phyloP scores from a whole-genome alignment of 2,797 vertebrate genomes.

The Phylloscopus collybita region DNA sequence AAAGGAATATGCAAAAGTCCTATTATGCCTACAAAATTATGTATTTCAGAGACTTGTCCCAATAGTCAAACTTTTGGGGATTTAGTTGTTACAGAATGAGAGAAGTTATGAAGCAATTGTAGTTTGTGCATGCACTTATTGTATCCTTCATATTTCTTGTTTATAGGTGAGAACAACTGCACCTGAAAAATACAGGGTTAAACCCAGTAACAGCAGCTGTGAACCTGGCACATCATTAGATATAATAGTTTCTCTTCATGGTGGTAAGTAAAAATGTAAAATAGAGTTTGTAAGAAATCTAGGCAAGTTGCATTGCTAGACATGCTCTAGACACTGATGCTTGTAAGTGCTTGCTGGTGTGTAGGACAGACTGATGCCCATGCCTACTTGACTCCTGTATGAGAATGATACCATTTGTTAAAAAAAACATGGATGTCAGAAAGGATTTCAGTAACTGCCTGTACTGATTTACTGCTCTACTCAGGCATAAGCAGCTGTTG shows the following conservation, averaged over 20 bases:
- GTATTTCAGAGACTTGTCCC: not conserved
- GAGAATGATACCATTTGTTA: not conserved
- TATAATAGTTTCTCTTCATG: conserved; percentile 91
- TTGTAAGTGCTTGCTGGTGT: not conserved
- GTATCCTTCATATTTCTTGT: not conserved
- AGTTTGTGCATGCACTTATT: not conserved
- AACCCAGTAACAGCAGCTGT: conserved; percentile 94
- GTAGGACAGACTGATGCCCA: not conserved
- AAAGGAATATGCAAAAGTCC: not conserved
- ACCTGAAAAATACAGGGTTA: conserved; percentile 96
- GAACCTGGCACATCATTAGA: conserved; percentile 90
- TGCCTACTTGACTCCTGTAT: not conserved
- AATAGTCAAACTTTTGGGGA: not conserved
- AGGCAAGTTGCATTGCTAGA: not conserved
- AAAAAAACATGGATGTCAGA: not conserved
- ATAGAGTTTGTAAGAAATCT: not conserved
- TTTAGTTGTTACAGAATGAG: not conserved
- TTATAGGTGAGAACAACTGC: conserved; percentile 95
- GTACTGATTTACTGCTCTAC: not conserved
- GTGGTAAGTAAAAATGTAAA: conserved; percentile 79
- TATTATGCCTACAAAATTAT: not conserved
- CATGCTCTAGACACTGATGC: not conserved
- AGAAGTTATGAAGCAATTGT: not conserved
- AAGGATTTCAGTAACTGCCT: not conserved
- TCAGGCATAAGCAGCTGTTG: not conserved